These are phyloP conservation scores for Dendrolimus punctatus DNA, from an alignment of 1,140 invertebrate species.

Conservation along the genomic window DNA sequence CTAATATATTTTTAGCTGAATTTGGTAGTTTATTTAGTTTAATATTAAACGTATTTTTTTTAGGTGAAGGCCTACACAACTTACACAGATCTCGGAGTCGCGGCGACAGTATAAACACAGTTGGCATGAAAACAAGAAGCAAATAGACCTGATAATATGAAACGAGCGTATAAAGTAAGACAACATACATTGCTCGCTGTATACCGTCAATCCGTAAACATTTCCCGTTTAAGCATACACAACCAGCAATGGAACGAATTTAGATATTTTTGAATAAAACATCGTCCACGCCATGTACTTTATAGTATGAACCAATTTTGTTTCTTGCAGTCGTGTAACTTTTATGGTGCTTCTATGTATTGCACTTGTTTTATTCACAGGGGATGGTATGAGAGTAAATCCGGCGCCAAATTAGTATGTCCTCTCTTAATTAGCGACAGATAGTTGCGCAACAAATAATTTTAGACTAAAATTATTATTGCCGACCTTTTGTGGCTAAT, in stretches of 20 bases:
- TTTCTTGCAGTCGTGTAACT: conserved; percentile 48
- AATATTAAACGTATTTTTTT: conserved; percentile 14
- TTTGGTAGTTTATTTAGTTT: neutral
- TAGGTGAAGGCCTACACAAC: conserved; percentile 70
- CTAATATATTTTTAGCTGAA: neutral
- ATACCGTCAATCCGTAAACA: conserved; percentile 4
- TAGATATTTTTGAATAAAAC: conserved; percentile 6
- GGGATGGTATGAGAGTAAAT: too few species aligned
- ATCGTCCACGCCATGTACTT: conserved; percentile 31
- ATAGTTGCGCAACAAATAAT: too few species aligned
- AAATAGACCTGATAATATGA: conserved; percentile 33
- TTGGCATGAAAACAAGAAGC: conserved; percentile 69
- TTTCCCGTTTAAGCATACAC: conserved; percentile 1
- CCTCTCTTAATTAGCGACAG: too few species aligned
- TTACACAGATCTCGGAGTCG: conserved; percentile 77
- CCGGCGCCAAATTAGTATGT: too few species aligned
- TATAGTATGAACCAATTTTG: conserved; percentile 21
- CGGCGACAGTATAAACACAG: conserved; percentile 78
- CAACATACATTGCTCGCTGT: conserved; percentile 11
- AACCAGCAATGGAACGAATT: conserved; percentile 30
- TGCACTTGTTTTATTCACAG: conserved; percentile 22
- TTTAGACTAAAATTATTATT: too few species aligned
- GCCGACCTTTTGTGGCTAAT: too few species aligned
- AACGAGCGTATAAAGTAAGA: neutral
- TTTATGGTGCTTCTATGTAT: conserved; percentile 53